A percentile compares a stretch with the other conserved stretches of the same genome.
phyloP scores from a whole-genome alignment of 2,888 invertebrate genomes.

The Eudasyphora cyanicolor region DNA sequence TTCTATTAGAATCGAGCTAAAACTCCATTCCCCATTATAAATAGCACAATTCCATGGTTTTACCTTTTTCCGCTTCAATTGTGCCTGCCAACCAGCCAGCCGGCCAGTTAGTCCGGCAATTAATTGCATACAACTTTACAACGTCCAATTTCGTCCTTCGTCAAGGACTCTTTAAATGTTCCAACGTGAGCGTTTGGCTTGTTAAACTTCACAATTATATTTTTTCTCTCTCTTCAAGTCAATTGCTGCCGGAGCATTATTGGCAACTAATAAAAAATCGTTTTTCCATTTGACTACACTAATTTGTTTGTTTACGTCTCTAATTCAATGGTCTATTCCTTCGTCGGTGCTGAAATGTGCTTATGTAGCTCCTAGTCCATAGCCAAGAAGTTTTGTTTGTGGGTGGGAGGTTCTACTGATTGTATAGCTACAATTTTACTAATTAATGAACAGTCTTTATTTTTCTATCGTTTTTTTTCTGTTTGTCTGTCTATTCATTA shows the following conservation, averaged over 20 bases:
- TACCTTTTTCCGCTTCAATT: too few species aligned
- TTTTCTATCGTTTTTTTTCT: background rate
- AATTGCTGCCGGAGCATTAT: background rate
- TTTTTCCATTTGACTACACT: conserved; percentile 48
- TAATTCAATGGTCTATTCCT: conserved; percentile 18
- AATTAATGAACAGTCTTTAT: conserved; percentile 53
- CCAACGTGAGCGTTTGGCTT: background rate
- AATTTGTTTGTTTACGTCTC: conserved; percentile 37
- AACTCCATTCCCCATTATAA: too few species aligned
- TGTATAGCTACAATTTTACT: conserved; percentile 29
- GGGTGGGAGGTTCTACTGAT: background rate
- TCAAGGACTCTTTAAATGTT: background rate
- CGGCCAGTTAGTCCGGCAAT: too few species aligned
- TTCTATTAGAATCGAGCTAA: too few species aligned
- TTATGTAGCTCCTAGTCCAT: too few species aligned
- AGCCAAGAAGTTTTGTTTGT: background rate
- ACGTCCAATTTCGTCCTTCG: too few species aligned
- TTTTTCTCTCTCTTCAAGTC: conserved; percentile 11
- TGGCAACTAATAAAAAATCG: conserved; percentile 43
- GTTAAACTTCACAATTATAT: background rate
- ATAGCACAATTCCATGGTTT: too few species aligned
- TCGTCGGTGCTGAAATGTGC: background rate
- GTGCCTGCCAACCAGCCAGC: too few species aligned
- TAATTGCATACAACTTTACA: background rate
- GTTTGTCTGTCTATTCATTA: background rate